phyloP scores from a whole-genome alignment of 2,797 vertebrate genomes.

The Macropodus opercularis region DNA sequence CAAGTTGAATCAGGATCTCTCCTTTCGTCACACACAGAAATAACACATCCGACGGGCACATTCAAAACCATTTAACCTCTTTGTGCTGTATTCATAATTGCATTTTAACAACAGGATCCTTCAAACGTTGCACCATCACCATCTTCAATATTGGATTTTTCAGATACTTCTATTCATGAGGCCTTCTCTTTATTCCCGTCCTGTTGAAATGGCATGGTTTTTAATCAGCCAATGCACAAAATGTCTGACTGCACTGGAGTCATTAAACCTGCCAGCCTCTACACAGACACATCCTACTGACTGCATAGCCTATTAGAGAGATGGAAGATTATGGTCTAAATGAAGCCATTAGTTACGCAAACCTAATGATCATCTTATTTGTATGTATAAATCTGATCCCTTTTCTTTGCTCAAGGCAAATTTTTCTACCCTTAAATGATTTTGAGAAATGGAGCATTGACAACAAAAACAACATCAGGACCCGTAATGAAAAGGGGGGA shows the following conservation, averaged over 20 bases:
- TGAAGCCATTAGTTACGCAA: constrained; percentile 86
- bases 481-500: constrained; percentile 72
- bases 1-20: constrained; percentile 75
- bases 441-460: constrained; percentile 68
- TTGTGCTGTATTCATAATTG: constrained; percentile 74
- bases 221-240: constrained; percentile 80
- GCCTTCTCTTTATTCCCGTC: constrained; percentile 63
- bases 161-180: constrained; percentile 67
- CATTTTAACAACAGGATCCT: constrained; percentile 74
- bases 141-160: constrained; percentile 77
- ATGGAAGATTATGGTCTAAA: constrained; percentile 85
- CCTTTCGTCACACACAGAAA: constrained; percentile 69
- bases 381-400: constrained; percentile 80
- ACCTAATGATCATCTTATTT: constrained; percentile 83
- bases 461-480: constrained; percentile 80
- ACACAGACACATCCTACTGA: constrained; percentile 58
- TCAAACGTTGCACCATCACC: constrained; percentile 72
- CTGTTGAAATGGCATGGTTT: constrained; percentile 78
- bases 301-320: constrained; percentile 76
- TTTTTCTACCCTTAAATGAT: constrained; percentile 77
- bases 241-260: constrained; percentile 78
- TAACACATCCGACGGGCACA: constrained; percentile 66
- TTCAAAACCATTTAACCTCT: constrained; percentile 73
- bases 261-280: constrained; percentile 76
- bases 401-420: constrained; percentile 76